These are phyloP conservation scores for Drosophila hamatofila DNA, from an alignment of 2,888 invertebrate genomes.

Conservation along the genomic window DNA sequence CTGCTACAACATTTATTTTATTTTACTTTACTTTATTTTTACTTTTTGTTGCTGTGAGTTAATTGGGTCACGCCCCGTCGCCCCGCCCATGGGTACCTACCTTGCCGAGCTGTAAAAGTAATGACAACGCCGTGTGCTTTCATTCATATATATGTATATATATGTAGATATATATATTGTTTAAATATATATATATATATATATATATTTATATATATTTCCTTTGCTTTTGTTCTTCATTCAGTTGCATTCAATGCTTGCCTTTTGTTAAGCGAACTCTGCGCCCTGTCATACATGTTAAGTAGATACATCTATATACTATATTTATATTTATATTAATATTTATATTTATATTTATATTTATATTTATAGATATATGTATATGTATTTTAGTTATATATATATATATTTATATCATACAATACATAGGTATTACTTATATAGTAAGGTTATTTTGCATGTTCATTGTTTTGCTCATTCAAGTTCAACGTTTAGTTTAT, in stretches of 20 bases:
- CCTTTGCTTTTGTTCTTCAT: slow-evolving; percentile 64
- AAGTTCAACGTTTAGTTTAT: slow-evolving; percentile 53
- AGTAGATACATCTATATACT: slow-evolving; percentile 70
- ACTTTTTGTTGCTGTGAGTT: slow-evolving; percentile 23
- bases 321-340: slow-evolving; percentile 45
- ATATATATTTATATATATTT: slow-evolving; percentile 70
- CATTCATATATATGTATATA: slow-evolving; percentile 51
- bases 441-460: slow-evolving; percentile 50
- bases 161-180: slow-evolving; percentile 38
- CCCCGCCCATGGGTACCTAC: slow-evolving; percentile 39
- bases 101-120: slow-evolving; percentile 54
- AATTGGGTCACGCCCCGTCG: slow-evolving; percentile 68
- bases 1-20: slow-evolving; percentile 5
- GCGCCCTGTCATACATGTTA: slow-evolving; percentile 52
- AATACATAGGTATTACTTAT: slow-evolving; percentile 71
- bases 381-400: slow-evolving; percentile 45
- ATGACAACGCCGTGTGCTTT: slow-evolving; percentile 62
- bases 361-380: slow-evolving; percentile 39
- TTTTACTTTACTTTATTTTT: neutral
- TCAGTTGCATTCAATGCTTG: slow-evolving; percentile 76
- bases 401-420: slow-evolving; percentile 63
- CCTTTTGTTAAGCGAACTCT: slow-evolving; percentile 56
- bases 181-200: slow-evolving; percentile 58
- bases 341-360: slow-evolving; percentile 20
- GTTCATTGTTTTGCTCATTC: slow-evolving; percentile 37